Conservation (phyloP, 2,888 invertebrate species). For the Microctonus aethiopoides region DNA sequence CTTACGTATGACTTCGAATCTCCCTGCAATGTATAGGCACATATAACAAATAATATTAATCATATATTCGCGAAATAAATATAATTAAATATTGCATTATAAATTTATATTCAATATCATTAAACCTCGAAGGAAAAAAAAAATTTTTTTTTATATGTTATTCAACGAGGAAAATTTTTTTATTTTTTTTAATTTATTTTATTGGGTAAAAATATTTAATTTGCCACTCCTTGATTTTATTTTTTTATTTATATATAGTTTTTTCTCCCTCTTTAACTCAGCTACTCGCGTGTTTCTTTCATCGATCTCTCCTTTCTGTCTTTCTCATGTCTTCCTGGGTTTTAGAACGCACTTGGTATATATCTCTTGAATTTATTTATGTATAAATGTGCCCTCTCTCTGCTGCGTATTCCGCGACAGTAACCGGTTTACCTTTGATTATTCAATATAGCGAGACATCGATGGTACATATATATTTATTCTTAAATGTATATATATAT, state of each 20-base stretch:
- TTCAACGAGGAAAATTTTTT: background rate
- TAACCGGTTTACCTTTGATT: conserved; percentile 64
- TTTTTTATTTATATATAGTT: conserved; percentile 34
- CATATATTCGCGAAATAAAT: background rate
- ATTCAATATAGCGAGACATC: conserved; percentile 53
- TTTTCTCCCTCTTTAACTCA: background rate
- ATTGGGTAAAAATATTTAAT: conserved; percentile 33
- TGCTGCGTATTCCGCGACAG: conserved; percentile 37
- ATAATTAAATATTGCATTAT: background rate
- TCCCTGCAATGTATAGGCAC: conserved; percentile 4
- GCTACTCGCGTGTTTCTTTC: conserved; percentile 34
- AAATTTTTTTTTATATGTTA: background rate
- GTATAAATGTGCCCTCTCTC: conserved; percentile 33
- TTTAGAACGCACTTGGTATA: conserved; percentile 26
- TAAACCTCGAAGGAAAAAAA: background rate
- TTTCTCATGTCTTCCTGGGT: conserved; percentile 35
- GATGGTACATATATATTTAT: conserved; percentile 38
- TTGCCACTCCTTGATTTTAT: conserved; percentile 59
- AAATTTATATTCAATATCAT: background rate
- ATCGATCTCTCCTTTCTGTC: conserved; percentile 38
- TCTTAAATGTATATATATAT: conserved; percentile 35
- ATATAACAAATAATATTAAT: background rate
- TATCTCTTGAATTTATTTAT: conserved; percentile 31
- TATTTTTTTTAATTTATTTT: background rate
- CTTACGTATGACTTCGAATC: background rate